These are phyloP conservation scores for Ferrisia virgata DNA, from an alignment of 2,888 invertebrate genomes.

Conservation along the genomic window DNA sequence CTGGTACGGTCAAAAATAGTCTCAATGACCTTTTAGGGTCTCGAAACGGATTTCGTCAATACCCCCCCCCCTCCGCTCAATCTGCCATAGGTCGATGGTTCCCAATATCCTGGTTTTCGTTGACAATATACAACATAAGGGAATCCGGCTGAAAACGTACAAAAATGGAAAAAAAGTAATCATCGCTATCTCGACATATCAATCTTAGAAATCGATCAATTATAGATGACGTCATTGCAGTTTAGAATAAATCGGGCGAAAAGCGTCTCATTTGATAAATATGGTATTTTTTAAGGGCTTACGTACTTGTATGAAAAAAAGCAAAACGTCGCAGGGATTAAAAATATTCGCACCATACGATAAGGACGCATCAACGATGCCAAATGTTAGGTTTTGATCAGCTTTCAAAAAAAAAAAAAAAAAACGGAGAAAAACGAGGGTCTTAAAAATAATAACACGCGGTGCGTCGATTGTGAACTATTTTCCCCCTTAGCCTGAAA, in stretches of 20 bases:
- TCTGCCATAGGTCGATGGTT: too few species aligned
- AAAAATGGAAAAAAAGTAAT: neutral
- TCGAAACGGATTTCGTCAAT: too few species aligned
- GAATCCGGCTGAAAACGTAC: neutral
- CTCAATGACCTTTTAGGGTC: too few species aligned
- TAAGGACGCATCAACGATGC: slow-evolving; percentile 8
- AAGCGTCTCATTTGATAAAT: neutral
- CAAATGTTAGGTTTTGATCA: slow-evolving; percentile 10
- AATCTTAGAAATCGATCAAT: neutral
- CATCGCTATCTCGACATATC: neutral
- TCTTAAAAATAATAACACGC: neutral
- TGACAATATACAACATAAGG: too few species aligned
- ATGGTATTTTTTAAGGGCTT: neutral
- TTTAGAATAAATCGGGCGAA: neutral
- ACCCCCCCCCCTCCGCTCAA: too few species aligned
- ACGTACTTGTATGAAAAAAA: neutral
- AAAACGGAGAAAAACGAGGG: too few species aligned
- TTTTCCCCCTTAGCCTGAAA: neutral
- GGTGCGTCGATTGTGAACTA: neutral
- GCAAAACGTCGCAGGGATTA: neutral
- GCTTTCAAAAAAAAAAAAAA: neutral
- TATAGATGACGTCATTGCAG: neutral
- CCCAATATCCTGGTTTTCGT: too few species aligned
- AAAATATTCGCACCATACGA: neutral
- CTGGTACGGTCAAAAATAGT: too few species aligned